Evolutionary conservation across 1,140 invertebrate species (phyloP).

Genomic region (Heliconius hermathena): DNA sequence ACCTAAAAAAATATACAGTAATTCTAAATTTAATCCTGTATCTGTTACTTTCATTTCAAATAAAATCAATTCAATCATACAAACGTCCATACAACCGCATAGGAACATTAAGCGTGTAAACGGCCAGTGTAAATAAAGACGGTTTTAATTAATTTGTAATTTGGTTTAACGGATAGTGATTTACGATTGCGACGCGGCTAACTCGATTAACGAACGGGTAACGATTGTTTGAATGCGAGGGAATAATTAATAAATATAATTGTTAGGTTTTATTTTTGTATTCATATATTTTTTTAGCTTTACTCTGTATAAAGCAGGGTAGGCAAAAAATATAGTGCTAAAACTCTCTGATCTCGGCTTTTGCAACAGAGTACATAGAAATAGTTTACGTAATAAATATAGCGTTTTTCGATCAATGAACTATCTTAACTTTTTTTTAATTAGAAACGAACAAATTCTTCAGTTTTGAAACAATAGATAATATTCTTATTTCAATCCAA

Average conservation of each 20-base stretch:
- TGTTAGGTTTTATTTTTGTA: not conserved
- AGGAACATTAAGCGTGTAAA: not conserved
- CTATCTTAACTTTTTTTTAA: no score
- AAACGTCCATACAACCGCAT: not conserved
- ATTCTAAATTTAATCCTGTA: not conserved
- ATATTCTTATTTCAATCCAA: no score
- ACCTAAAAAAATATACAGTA: no score
- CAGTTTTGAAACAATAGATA: no score
- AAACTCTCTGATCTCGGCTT: no score
- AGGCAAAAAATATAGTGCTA: no score
- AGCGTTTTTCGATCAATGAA: no score
- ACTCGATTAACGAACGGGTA: conserved; percentile 4
- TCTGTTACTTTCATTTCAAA: not conserved
- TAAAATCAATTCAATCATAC: not conserved
- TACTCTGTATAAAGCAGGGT: no score
- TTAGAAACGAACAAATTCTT: no score
- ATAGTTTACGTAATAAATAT: no score
- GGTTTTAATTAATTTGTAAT: conserved; percentile 13
- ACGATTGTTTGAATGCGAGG: not conserved
- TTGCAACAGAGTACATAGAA: no score
- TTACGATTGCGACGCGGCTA: conserved; percentile 12
- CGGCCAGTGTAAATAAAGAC: conserved; percentile 13
- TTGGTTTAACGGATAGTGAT: conserved; percentile 14
- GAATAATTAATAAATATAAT: not conserved
- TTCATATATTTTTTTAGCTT: not conserved